Evolutionary conservation across 2,888 invertebrate species (phyloP).

Genomic region (Cephus pygmeus): DNA sequence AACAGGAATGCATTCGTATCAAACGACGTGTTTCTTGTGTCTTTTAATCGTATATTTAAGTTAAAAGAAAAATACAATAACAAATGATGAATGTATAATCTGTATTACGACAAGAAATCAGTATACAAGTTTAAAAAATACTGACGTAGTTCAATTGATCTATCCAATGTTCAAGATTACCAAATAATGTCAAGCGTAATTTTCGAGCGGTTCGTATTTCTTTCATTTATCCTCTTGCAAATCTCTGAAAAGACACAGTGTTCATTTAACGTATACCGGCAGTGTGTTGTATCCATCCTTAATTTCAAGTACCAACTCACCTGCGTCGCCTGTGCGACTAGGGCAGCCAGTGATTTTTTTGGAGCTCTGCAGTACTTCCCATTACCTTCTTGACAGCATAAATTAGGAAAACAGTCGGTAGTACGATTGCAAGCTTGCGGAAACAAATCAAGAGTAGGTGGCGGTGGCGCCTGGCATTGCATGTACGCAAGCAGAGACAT

Average conservation of each 20-base stretch:
- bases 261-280: no score
- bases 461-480: constrained; percentile 78
- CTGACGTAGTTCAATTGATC: constrained; percentile 12
- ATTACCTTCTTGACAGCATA: constrained; percentile 83
- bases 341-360: constrained; percentile 75
- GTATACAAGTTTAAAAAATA: constrained; percentile 42
- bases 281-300: no score
- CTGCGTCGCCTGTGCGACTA: constrained; percentile 74
- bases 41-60: constrained; percentile 17
- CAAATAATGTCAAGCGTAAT: no score
- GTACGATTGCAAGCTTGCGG: constrained; percentile 78
- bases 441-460: constrained; percentile 76
- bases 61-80: constrained; percentile 12
- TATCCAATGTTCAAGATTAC: neutral
- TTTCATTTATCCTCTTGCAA: constrained; percentile 26
- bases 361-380: constrained; percentile 80
- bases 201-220: no score
- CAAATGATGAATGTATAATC: constrained; percentile 32
- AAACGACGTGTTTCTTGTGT: constrained; percentile 24
- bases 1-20: constrained; percentile 32
- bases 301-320: constrained; percentile 54
- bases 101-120: constrained; percentile 46
- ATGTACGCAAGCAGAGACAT: constrained; percentile 69
- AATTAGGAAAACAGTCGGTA: constrained; percentile 82
- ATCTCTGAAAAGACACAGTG: constrained; percentile 26